Evolutionary conservation across 2,888 invertebrate genomes (phyloP).

Genomic region (Altica lythri): DNA sequence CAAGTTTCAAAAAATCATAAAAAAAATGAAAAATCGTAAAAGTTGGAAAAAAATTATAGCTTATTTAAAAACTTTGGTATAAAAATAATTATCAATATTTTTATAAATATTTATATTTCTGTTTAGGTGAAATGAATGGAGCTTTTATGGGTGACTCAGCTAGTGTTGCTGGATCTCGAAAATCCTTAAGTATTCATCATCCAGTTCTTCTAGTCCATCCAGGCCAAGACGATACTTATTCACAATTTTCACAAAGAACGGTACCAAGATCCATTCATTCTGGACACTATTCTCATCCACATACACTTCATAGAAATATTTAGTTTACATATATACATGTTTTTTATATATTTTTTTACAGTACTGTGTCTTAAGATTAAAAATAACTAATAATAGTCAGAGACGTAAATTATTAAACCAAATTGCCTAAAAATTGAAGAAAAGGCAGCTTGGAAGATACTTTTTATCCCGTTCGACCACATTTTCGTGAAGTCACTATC

Average conservation of each 20-base stretch:
- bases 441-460: too few species aligned
- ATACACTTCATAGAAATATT: constrained; percentile 58
- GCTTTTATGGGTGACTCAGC: constrained; percentile 86
- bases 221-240: constrained; percentile 73
- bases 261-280: constrained; percentile 55
- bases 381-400: too few species aligned
- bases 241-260: constrained; percentile 78
- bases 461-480: too few species aligned
- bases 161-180: constrained; percentile 80
- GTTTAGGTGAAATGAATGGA: constrained; percentile 85
- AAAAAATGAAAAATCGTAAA: constrained; percentile 15
- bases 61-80: too few species aligned
- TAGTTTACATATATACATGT: neutral
- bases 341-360: neutral
- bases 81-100: too few species aligned
- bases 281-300: constrained; percentile 55
- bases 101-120: too few species aligned
- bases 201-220: constrained; percentile 82
- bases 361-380: too few species aligned
- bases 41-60: too few species aligned
- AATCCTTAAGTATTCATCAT: constrained; percentile 78
- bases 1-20: too few species aligned
- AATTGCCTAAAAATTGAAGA: too few species aligned
- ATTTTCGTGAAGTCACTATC: too few species aligned
- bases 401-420: too few species aligned